Conservation (phyloP, 2,797 vertebrate genomes). For the Anas bahamensis region DNA sequence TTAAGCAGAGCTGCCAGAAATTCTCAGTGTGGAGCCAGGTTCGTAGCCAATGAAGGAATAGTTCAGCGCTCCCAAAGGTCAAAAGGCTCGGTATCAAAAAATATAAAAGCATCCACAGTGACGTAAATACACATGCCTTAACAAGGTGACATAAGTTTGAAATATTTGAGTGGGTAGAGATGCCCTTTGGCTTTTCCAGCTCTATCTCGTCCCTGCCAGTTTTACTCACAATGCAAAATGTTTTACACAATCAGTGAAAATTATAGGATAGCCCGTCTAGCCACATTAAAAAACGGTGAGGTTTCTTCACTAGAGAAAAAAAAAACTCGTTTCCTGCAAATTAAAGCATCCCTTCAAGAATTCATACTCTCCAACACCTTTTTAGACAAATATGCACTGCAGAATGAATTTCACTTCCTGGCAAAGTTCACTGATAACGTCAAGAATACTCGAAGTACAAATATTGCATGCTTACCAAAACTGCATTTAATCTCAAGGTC, state of each 20-base stretch:
- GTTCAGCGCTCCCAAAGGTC: conserved; percentile 60
- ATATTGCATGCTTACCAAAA: not conserved
- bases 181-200: conserved; percentile 43
- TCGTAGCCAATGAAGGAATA: conserved; percentile 34
- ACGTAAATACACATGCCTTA: conserved; percentile 56
- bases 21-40: conserved; percentile 17
- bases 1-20: conserved; percentile 48
- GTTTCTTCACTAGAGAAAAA: not conserved
- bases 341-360: not conserved
- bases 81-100: conserved; percentile 64
- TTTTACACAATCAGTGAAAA: not conserved
- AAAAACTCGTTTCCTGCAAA: not conserved
- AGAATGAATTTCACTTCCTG: not conserved
- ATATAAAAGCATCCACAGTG: conserved; percentile 52
- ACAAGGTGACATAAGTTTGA: conserved; percentile 59
- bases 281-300: not conserved
- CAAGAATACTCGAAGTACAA: not conserved
- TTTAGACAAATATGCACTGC: not conserved
- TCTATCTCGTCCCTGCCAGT: not conserved
- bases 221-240: not conserved
- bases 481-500: not conserved
- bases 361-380: not conserved
- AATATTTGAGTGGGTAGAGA: conserved; percentile 58
- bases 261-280: not conserved
- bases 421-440: not conserved